Evolutionary conservation across 2,797 vertebrate genomes (phyloP), one percentile per base, ranked within the genome.

Genomic region (Aplochiton taeniatus): DNA sequence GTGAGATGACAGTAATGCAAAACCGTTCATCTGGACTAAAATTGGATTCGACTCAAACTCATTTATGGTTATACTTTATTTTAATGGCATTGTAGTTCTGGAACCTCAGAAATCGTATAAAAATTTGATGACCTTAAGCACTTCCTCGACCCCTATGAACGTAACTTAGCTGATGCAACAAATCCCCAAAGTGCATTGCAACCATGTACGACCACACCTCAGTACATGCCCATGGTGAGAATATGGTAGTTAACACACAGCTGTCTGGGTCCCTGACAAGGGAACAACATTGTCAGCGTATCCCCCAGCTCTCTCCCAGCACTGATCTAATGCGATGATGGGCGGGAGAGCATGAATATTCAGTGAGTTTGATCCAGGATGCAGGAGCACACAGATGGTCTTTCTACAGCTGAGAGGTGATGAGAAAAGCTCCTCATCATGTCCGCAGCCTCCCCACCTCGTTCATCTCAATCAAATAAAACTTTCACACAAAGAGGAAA

Each of bases 261-360:
- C 84, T 78, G 80, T 80, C 83, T 82, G 74, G 78, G 81, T 86
- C 84, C 74, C 70, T 87, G 87, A 91, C 90, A 88, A 85, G 55
- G 59, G 76, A 84, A 82, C 82, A 66, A 79, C 71, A 78, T 83
- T 85, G 85, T 90, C 90, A 84, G 83, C 83, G 81, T 84, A 76
- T 88, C 78, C 77, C 74, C 79, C 77, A 78, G 82, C 85, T 80
- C 77, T 70, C 84, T 81, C 85, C 48, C 87, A 87, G 81, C 77
- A 79, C 84, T 90, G 89, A 93, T 91, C 86, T 90, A 91, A 91
- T 89, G 89, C 82, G 87, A 92, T 88, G 85, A 91, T 84, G 77
- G 76, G 77, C 85, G 78, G 82, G 79, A 85, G 80, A 0, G 66
- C 80, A 92, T 93, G 91, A 91, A 93, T 94, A 94, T 93, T 93